Evolutionary conservation across 92 coral and sea anemone species (phyloP).

Genomic region (Virgularia gustaviana): DNA sequence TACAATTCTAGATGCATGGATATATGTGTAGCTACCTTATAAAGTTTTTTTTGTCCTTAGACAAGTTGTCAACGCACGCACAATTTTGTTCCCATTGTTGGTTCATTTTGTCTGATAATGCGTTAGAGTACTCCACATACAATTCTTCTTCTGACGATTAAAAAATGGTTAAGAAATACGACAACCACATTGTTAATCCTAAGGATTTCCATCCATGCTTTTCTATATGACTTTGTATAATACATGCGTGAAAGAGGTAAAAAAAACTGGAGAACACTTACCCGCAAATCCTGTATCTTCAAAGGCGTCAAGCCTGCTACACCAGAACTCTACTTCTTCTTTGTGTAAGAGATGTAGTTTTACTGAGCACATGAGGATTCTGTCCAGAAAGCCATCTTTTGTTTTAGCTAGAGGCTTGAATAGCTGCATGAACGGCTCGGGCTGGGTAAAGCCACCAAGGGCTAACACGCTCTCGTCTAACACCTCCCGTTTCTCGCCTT

Average conservation of each 20-base stretch:
- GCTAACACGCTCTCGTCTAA: not conserved
- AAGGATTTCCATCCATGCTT: not conserved
- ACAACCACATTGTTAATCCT: not conserved
- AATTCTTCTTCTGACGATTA: not conserved
- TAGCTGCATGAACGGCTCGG: slow-evolving; percentile 1
- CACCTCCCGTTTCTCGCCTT: not conserved
- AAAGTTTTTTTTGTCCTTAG: not conserved
- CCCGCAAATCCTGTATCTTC: not conserved
- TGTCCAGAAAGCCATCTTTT: not conserved
- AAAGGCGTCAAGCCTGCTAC: not conserved
- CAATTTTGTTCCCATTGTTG: not conserved
- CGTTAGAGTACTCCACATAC: not conserved
- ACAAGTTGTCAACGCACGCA: no score
- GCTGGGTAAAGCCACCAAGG: slow-evolving; percentile 2
- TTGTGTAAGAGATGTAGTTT: not conserved
- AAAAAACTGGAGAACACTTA: not conserved
- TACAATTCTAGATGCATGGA: no score
- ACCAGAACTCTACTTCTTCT: not conserved
- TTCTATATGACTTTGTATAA: not conserved
- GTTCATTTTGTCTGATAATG: not conserved
- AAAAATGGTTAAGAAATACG: no score
- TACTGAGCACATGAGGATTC: not conserved
- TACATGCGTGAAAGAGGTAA: not conserved
- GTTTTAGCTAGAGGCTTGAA: no score
- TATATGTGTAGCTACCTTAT: no score